phyloP scores from a whole-genome alignment of 2,113 vertebrate genomes.

The Mus spicilegus region DNA sequence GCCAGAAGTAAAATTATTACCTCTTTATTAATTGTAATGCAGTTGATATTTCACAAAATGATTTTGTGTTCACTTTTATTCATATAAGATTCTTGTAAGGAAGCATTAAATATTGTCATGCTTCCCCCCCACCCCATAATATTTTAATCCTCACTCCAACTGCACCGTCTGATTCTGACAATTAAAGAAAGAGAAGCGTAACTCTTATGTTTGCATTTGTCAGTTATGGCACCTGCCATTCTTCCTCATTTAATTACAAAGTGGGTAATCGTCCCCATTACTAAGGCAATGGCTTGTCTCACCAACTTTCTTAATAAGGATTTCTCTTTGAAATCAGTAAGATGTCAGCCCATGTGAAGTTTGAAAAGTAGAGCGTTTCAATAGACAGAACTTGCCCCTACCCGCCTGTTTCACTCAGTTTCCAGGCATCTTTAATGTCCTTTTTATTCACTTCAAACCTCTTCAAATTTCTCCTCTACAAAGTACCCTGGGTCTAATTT shows the following conservation, averaged over 20 bases:
- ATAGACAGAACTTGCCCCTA: neutral
- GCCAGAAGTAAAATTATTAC: neutral
- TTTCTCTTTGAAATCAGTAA: constrained; percentile 34
- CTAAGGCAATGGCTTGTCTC: neutral
- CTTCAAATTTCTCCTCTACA: constrained; percentile 15
- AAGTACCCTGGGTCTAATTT: neutral
- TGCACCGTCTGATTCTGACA: neutral
- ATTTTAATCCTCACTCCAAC: neutral
- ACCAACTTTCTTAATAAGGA: neutral
- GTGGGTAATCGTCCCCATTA: neutral
- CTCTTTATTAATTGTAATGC: neutral
- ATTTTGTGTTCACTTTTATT: neutral
- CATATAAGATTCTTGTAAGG: neutral
- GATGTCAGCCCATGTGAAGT: neutral
- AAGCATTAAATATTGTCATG: neutral
- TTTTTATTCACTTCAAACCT: constrained; percentile 11
- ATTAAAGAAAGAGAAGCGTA: neutral
- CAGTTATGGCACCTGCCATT: neutral
- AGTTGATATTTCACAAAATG: constrained; percentile 10
- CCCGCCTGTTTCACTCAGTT: neutral
- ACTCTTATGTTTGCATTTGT: constrained; percentile 15
- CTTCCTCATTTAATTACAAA: constrained; percentile 47
- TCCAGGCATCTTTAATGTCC: neutral
- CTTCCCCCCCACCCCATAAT: neutral
- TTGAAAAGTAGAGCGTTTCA: constrained; percentile 30